Evolutionary conservation across 2,113 vertebrate species (phyloP).

Genomic region (Carollia perspicillata): DNA sequence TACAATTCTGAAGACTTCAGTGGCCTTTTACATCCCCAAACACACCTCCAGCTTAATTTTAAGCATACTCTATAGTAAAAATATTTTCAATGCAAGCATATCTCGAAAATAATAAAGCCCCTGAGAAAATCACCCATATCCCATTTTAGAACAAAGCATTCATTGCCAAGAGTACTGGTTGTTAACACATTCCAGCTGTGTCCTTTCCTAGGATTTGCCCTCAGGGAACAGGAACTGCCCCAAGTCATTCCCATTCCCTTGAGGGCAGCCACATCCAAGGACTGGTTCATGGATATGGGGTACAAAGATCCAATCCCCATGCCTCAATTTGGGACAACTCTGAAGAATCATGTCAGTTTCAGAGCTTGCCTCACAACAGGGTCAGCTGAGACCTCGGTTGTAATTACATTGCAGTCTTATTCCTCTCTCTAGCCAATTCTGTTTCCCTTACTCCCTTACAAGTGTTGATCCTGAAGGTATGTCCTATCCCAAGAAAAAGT

Average conservation of each 20-base stretch:
- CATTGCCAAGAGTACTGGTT: not conserved
- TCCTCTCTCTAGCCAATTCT: not conserved
- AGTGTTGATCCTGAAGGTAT: not conserved
- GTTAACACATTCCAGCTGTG: not conserved
- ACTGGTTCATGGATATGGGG: not conserved
- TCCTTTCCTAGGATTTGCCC: not conserved
- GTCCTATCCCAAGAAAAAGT: not conserved
- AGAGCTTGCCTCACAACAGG: not conserved
- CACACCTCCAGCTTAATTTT: not conserved
- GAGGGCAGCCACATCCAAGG: not conserved
- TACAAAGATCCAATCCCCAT: not conserved
- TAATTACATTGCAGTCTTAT: not conserved
- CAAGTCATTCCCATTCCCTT: not conserved
- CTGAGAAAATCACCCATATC: not conserved
- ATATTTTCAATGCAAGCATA: not conserved
- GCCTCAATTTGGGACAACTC: not conserved
- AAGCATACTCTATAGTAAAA: not conserved
- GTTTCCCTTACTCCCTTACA: not conserved
- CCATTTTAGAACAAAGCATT: not conserved
- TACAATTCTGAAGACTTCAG: not conserved
- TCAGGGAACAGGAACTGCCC: not conserved
- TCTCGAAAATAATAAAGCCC: not conserved
- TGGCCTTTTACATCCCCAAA: not conserved
- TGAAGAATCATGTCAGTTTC: slow-evolving; percentile 5
- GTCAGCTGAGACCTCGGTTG: not conserved